Base-by-base conservation (phyloP, 2,113 vertebrate species). In the Uria aalge region DNA sequence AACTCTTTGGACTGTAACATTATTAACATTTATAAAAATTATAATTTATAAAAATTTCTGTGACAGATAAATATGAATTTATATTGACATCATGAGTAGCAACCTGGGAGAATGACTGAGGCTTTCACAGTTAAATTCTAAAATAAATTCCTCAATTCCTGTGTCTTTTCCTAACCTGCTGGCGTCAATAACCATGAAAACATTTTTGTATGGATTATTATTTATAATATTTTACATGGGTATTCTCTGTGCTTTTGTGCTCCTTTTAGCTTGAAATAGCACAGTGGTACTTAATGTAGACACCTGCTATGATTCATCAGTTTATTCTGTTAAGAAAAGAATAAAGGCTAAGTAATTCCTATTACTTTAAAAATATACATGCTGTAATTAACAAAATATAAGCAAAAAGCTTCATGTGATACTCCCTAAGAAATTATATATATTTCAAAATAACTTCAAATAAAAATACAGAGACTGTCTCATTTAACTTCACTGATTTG, bases 401-500 rank as follows among this genome's bases (percentile, higher is more conserved):
- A 80, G n/a, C 17, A 80, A 90, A 88, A 92, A 71, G 1, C 24
- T 69, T 57, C 20, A 59, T 26, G 47, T 36, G 24, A 29, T 66
- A 69, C 32, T 90, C 21, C 17, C 47, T 14, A 77, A 47, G 50
- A 74, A 90, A 77, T 67, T 21, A 27, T 29, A 41, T 83, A 8
- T 38, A n/a, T 85, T 85, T 85, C 95, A 67, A 86, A 84, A 74
- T 53, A 19, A 45, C 45, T 76, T 85, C 18, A 77, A 82, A 83
- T 63, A 66, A 93, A 90, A 93, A 79, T 71, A 72, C 27, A 69
- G 47, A 84, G n/a, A 75, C 68, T 22, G 56, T 56, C 64, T 90
- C n/a, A 67, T 94, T 95, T 83, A 85, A 95, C 29, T 92, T 80
- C 52, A 88, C 27, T 95, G 59, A 94, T 86, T 67, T 93, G 79